Evolutionary conservation across 2,113 vertebrate species (phyloP), one percentile per base, ranked within the genome.

Genomic region (Perca flavescens): DNA sequence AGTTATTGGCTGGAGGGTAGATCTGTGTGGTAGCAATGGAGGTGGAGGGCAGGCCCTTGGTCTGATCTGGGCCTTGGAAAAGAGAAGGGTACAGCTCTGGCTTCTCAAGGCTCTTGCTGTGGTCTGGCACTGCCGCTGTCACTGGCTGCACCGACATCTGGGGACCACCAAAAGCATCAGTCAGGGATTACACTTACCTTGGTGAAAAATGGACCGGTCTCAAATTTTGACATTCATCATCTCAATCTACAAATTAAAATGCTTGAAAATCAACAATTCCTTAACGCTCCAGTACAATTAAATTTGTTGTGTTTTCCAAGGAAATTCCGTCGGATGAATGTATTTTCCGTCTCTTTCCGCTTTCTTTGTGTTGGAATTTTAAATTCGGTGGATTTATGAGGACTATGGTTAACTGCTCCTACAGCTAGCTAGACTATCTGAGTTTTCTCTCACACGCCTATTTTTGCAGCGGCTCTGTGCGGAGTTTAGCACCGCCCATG

Each of bases 121-220:
- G 97, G 81, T 98, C 97, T 0, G 95, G 90, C 13, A 93, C 94
- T 17, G 94, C 93, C 0, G 95, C 83, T 1, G 95, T 84, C 72
- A 96, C 96, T 1, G 97, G 61, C 92, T 97, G 97, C 31, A 96
- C 95, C 0, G 96, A 92, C 67, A 96, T 96, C 97, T 97, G 89
- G 53, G 54, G 47, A 70, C 16, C 47, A 88, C 2, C 65, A 60
- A 17, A 47, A 61, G 1, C 0, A 79, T 43, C 6, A 68, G 22
- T 65, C 25, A 75, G n/a, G 22, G 7, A 54, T 43, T 50, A 28
- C 16, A 15, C 11, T 22, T 16, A 21, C 3, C 6, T 1, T 16
- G 6, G 36, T 36, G 19, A 40, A 64, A 8, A 50, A 36, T 1
- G 46, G 47, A n/a, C 43, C 25, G 5, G 28, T 46, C 17, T 70